Base-by-base conservation (phyloP, 1,140 invertebrate species). In the Macrotrachela quadricornifera region DNA sequence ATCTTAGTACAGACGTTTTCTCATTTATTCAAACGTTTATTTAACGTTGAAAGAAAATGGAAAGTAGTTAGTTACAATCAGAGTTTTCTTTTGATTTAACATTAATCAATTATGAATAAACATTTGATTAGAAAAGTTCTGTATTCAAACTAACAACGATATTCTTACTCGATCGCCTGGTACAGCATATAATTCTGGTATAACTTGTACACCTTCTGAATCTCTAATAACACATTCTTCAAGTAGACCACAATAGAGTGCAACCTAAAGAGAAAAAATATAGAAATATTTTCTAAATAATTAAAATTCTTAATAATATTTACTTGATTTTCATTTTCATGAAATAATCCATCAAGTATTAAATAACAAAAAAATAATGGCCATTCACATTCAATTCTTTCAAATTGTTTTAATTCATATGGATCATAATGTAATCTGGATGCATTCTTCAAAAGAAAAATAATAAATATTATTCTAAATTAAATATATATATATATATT, bases 351-450 rank as follows among this genome's bases (percentile, higher is more conserved):
- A 71, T 97, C 90, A 13, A 99, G 70, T 56, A 94, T 80, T 39
- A 96, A 74, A 63, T 94, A 95, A 63, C 88, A 94, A 67, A 85
- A 91, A 68, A 99, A 99, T 51, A 99, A 64, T 8, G 94, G 94
- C 92, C 94, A 99, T 74, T 99, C 90, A 71, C 91, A 96, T 73
- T 99, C 94, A 62, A 99, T 96, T 59, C 92, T 86, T 70, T 99
- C 92, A 77, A 99, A 99, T 76, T 90, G 83, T 68, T 87, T 78
- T 42, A 99, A 71, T 65, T 99, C 94, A 80, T 84, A 90, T 18
- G 90, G 90, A 66, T 96, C 90, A 72, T 99, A 99, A 68, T 99
- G 91, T 4, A 97, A 74, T 57, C 92, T 76, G 54, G 76, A 80
- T 1, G 79, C 78, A 72, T 94, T 86, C 77, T 81, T 21, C 14